A percentile compares a stretch with the other conserved stretches of the same genome.
phyloP scores from a whole-genome alignment of 2,113 vertebrate species.

The Xiphophorus couchianus region DNA sequence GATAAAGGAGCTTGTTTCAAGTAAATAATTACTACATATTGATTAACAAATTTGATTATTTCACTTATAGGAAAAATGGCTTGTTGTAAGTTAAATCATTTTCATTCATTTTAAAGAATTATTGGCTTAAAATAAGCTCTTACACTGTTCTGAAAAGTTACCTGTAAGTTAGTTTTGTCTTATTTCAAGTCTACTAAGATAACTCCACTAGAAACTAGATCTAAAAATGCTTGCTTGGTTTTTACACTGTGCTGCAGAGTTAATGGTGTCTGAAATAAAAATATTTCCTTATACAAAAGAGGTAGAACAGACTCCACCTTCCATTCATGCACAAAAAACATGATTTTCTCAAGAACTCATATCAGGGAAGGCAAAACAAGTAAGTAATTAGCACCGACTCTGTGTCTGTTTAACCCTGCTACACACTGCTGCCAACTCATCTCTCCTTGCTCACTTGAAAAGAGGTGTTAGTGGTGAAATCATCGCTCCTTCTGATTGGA shows the following conservation, averaged over 20 bases:
- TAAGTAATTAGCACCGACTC: background rate
- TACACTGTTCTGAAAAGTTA: too few species aligned
- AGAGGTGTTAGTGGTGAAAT: background rate
- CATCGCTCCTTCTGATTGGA: background rate
- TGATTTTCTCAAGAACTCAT: constrained; percentile 2
- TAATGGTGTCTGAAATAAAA: background rate
- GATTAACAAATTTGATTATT: too few species aligned
- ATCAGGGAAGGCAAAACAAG: background rate
- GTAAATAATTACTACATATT: too few species aligned
- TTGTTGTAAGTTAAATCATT: too few species aligned
- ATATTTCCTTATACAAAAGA: constrained; percentile 1
- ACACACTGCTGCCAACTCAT: background rate
- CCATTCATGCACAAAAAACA: background rate
- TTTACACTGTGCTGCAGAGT: background rate
- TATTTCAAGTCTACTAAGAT: too few species aligned
- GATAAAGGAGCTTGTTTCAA: too few species aligned
- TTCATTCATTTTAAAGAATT: too few species aligned
- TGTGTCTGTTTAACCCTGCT: background rate
- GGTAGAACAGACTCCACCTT: background rate
- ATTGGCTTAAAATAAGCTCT: too few species aligned
- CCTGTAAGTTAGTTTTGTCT: too few species aligned
- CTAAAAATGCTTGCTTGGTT: background rate
- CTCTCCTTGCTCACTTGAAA: background rate
- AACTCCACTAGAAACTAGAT: too few species aligned
- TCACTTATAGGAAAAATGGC: too few species aligned